Conservation (phyloP, 2,797 vertebrate species). For the Lophius americanus region DNA sequence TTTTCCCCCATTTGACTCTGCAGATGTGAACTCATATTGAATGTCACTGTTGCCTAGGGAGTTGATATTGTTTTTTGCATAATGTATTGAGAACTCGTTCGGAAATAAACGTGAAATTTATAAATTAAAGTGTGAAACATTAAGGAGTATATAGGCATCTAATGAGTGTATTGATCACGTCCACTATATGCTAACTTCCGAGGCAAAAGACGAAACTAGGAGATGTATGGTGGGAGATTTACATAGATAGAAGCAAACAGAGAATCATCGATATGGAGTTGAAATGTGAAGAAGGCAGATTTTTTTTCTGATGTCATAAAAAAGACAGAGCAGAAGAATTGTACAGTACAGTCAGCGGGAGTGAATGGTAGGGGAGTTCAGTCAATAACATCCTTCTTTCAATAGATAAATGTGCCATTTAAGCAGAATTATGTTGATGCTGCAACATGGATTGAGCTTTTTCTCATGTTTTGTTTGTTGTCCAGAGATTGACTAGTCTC, state of each 20-base stretch:
- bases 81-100: constrained; percentile 30
- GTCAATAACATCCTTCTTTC: constrained; percentile 9
- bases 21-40: constrained; percentile 66
- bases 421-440: not conserved
- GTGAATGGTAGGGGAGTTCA: constrained; percentile 24
- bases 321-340: constrained; percentile 28
- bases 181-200: no score
- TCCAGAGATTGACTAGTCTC: constrained; percentile 2
- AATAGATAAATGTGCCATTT: constrained; percentile 25
- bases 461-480: not conserved
- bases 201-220: constrained; percentile 34
- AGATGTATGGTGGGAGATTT: constrained; percentile 43
- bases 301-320: constrained; percentile 44
- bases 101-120: constrained; percentile 34
- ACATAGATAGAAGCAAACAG: constrained; percentile 52
- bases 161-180: constrained; percentile 11
- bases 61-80: constrained; percentile 31
- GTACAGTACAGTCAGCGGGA: constrained; percentile 27
- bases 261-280: constrained; percentile 56
- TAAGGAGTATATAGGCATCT: not conserved
- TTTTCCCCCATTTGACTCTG: constrained; percentile 44
- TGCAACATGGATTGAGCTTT: not conserved
- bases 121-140: constrained; percentile 27
- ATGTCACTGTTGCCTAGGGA: constrained; percentile 40
- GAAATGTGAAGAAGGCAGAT: constrained; percentile 32